These are phyloP conservation scores for Phaedon cochleariae DNA, from an alignment of 2,888 invertebrate genomes.

Conservation along the genomic window DNA sequence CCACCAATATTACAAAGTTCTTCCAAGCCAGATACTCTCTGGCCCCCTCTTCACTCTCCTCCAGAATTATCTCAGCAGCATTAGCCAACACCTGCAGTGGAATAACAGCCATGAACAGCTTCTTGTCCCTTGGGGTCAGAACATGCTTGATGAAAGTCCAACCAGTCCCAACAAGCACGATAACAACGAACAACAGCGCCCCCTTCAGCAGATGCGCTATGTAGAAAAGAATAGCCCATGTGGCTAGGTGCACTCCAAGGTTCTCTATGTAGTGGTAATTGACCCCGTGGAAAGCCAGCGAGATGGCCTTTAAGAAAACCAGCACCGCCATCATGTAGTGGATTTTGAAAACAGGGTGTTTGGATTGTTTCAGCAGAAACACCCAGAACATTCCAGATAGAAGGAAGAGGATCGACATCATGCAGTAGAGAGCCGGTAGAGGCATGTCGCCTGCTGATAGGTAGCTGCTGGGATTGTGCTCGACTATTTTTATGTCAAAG, in stretches of 20 bases:
- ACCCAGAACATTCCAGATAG: constrained; percentile 93
- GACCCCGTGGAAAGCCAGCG: constrained; percentile 93
- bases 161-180: constrained; percentile 96
- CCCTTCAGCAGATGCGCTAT: constrained; percentile 84
- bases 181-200: constrained; percentile 93
- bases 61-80: constrained; percentile 95
- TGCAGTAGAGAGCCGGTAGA: constrained; percentile 88
- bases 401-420: constrained; percentile 90
- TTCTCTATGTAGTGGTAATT: constrained; percentile 94
- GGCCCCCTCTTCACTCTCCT: constrained; percentile 94
- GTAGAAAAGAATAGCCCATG: constrained; percentile 98
- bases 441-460: constrained; percentile 97
- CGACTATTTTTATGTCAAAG: constrained; percentile 84
- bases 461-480: constrained; percentile 88
- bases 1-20: constrained; percentile 91
- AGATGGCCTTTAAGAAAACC: constrained; percentile 90
- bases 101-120: constrained; percentile 96
- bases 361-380: constrained; percentile 75
- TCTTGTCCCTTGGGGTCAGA: constrained; percentile 94
- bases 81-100: constrained; percentile 97
- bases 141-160: constrained; percentile 99
- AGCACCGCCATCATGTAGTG: constrained; percentile 96
- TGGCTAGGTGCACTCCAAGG: constrained; percentile 92
- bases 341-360: constrained; percentile 89
- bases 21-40: constrained; percentile 90